Conservation (phyloP, 2,888 invertebrate genomes). For the Athrips mouffetella region DNA sequence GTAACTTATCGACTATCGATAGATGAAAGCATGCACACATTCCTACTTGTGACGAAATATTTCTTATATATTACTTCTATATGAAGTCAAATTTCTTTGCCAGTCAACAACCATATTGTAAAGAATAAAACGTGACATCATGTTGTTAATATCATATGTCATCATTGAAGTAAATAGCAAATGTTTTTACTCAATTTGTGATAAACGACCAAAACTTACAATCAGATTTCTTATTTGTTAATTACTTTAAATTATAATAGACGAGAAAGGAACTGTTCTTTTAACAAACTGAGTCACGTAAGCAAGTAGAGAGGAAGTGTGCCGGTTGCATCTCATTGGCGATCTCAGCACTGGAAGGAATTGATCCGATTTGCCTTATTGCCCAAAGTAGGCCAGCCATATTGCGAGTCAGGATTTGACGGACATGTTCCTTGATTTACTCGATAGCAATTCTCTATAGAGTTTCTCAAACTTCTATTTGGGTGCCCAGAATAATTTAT, state of each 20-base stretch:
- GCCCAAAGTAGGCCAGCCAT: constrained; percentile 16
- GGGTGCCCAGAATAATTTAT: too few species aligned
- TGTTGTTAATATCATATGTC: neutral
- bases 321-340: constrained; percentile 24
- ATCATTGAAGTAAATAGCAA: neutral
- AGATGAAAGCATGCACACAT: too few species aligned
- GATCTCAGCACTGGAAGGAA: constrained; percentile 15
- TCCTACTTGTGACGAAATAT: too few species aligned
- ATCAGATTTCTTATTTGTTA: too few species aligned
- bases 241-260: neutral
- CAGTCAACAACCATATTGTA: too few species aligned
- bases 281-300: constrained; percentile 5
- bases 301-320: constrained; percentile 5
- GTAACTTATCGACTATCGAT: too few species aligned
- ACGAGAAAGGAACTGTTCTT: neutral
- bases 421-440: too few species aligned
- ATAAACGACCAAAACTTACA: neutral
- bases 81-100: too few species aligned
- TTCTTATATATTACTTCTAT: too few species aligned
- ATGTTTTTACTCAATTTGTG: neutral
- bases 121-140: constrained; percentile 3
- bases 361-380: constrained; percentile 17
- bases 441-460: too few species aligned
- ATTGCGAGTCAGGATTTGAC: constrained; percentile 11
- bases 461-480: too few species aligned